phyloP scores from a whole-genome alignment of 2,888 invertebrate genomes.

The Hypena proboscidalis region DNA sequence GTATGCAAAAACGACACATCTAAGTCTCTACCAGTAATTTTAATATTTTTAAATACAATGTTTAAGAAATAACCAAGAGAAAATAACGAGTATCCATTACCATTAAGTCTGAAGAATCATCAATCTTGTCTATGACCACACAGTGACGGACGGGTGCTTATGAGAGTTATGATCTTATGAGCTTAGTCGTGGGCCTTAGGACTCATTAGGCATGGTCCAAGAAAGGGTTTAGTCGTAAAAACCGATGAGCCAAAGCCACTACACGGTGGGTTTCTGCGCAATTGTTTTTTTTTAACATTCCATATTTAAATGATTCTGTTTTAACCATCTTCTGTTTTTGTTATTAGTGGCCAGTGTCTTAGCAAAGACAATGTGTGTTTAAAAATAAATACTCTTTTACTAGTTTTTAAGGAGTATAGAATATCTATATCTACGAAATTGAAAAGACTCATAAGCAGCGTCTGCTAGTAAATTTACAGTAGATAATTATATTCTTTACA shows the following conservation, averaged over 20 bases:
- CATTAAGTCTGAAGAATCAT: constrained; percentile 40
- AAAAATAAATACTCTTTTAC: too few species aligned
- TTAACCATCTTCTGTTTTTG: background rate
- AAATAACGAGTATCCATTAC: constrained; percentile 42
- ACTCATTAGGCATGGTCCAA: constrained; percentile 39
- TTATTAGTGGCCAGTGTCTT: background rate
- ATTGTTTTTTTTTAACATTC: constrained; percentile 1
- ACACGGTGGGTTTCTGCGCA: background rate
- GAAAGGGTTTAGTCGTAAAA: constrained; percentile 6
- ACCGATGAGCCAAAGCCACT: background rate
- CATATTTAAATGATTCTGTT: background rate
- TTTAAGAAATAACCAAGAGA: constrained; percentile 24
- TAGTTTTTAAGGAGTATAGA: too few species aligned
- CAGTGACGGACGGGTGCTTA: constrained; percentile 34
- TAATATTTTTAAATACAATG: constrained; percentile 23
- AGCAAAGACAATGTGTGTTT: too few species aligned
- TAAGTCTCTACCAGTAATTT: constrained; percentile 10
- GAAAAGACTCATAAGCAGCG: too few species aligned
- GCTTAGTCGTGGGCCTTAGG: constrained; percentile 28
- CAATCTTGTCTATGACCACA: constrained; percentile 41
- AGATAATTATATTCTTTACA: too few species aligned
- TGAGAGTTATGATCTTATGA: constrained; percentile 9
- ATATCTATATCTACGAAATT: too few species aligned
- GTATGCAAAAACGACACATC: constrained; percentile 11
- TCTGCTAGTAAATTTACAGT: too few species aligned